These are phyloP conservation scores for Cyclophora punctaria DNA, from an alignment of 2,888 invertebrate species.

Conservation along the genomic window DNA sequence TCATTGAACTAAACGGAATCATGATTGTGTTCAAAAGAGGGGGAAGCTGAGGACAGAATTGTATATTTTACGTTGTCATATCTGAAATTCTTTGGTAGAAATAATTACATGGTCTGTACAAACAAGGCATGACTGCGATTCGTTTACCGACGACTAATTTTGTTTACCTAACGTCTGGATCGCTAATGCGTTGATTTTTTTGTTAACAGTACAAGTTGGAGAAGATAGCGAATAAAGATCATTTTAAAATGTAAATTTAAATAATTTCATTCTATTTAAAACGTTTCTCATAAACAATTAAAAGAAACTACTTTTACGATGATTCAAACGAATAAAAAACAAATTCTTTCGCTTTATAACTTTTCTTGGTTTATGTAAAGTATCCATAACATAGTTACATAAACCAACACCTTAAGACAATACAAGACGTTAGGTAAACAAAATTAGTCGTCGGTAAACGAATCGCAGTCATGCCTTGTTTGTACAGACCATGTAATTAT, in stretches of 20 bases:
- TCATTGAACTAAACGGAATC: neutral
- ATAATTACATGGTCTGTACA: conserved; percentile 36
- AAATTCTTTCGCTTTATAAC: too few species aligned
- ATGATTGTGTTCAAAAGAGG: neutral
- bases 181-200: conserved; percentile 41
- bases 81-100: conserved; percentile 15
- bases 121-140: conserved; percentile 35
- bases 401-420: neutral
- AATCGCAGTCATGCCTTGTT: conserved; percentile 35
- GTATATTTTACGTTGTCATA: conserved; percentile 6
- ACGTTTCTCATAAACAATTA: too few species aligned
- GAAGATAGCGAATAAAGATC: conserved; percentile 4
- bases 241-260: too few species aligned
- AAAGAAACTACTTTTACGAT: neutral
- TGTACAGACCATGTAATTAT: conserved; percentile 36
- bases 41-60: neutral
- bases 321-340: neutral
- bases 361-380: too few species aligned
- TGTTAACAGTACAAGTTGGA: conserved; percentile 12
- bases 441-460: conserved; percentile 47
- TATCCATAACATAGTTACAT: too few species aligned
- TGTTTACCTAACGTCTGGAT: conserved; percentile 43
- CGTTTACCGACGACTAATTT: conserved; percentile 47
- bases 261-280: too few species aligned
- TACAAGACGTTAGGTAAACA: conserved; percentile 39